A percentile compares a stretch with the other conserved stretches of the same genome.
phyloP scores from a whole-genome alignment of 2,797 vertebrate species.

The Hoplostethus atlanticus region DNA sequence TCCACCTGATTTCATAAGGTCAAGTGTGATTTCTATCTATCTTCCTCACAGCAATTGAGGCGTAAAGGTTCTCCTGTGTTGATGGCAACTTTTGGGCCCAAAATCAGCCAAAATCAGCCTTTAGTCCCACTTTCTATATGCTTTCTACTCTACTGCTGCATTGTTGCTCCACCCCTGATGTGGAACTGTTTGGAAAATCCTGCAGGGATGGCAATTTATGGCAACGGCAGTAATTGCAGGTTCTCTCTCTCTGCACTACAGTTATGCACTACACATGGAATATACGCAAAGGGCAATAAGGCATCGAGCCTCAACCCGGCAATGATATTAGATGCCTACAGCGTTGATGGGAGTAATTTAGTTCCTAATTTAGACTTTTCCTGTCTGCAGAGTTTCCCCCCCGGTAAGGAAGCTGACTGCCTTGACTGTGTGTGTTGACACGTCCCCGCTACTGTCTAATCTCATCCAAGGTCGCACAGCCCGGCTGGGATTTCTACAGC shows the following conservation, averaged over 20 bases:
- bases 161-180: background rate
- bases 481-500: conserved; percentile 6
- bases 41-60: background rate
- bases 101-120: too few species aligned
- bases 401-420: conserved; percentile 17
- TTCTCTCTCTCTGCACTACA: background rate
- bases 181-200: background rate
- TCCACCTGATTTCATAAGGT: background rate
- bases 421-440: conserved; percentile 23
- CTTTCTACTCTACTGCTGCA: background rate
- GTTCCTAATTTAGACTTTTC: background rate
- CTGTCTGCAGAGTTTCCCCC: conserved; percentile 32
- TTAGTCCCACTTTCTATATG: background rate
- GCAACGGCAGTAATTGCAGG: background rate
- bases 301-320: background rate
- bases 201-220: background rate
- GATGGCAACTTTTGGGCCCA: too few species aligned
- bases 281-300: background rate
- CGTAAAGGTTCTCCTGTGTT: too few species aligned
- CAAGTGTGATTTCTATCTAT: background rate
- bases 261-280: background rate
- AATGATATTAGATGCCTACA: background rate
- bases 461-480: conserved; percentile 24
- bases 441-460: conserved; percentile 8
- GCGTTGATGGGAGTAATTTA: background rate